Percentiles rank a stretch among this genome's conserved stretches.
Conservation (phyloP, 2,888 invertebrate species). For the Parnassius smintheus region DNA sequence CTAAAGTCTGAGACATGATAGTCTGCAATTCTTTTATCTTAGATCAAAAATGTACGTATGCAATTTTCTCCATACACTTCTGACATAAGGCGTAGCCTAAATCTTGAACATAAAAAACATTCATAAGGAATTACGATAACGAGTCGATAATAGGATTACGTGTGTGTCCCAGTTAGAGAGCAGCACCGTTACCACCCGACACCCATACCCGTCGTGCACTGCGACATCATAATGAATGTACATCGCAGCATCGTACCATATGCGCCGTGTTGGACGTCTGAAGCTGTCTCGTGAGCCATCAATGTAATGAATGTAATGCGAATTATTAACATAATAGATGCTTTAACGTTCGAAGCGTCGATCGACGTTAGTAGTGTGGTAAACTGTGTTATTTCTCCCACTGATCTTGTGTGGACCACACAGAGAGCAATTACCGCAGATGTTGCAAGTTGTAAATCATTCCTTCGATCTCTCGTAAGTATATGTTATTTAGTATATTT, state of each 20-base stretch:
- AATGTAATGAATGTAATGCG: conserved; percentile 42
- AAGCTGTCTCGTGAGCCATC: conserved; percentile 51
- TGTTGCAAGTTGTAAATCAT: conserved; percentile 6
- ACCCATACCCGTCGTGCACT: conserved; percentile 59
- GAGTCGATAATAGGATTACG: conserved; percentile 78
- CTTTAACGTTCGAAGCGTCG: conserved; percentile 8
- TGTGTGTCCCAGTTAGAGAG: conserved; percentile 65
- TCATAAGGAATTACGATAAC: conserved; percentile 58
- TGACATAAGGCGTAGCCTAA: not conserved
- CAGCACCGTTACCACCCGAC: conserved; percentile 57
- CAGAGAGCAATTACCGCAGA: conserved; percentile 3
- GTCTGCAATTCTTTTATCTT: too few relatives aligned
- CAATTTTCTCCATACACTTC: not conserved
- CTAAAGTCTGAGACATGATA: too few relatives aligned
- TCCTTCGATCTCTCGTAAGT: not conserved
- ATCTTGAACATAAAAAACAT: not conserved
- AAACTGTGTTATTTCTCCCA: conserved; percentile 14
- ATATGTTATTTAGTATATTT: not conserved
- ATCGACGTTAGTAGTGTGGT: conserved; percentile 15
- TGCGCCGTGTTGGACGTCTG: conserved; percentile 48
- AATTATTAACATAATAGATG: conserved; percentile 27
- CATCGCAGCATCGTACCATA: conserved; percentile 41
- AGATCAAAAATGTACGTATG: too few relatives aligned
- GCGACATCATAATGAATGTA: conserved; percentile 74
- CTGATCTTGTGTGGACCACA: conserved; percentile 14